Conservation (phyloP, 2,888 invertebrate species). For the Philaethria dido region DNA sequence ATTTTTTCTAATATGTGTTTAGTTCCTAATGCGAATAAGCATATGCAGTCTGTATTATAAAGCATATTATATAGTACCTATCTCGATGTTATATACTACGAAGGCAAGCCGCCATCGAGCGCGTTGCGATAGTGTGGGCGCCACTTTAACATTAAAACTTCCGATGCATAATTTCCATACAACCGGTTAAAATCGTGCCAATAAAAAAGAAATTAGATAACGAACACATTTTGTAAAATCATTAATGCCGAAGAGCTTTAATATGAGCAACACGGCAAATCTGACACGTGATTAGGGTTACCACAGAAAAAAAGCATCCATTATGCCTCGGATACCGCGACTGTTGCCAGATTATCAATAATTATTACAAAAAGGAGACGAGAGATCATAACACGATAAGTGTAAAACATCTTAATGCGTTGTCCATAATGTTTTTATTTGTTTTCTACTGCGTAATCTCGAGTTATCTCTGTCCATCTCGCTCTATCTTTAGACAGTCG, state of each 20-base stretch:
- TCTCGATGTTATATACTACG: not conserved
- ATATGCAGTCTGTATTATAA: not conserved
- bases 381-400: conserved; percentile 72
- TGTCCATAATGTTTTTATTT: conserved; percentile 78
- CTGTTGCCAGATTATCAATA: conserved; percentile 83
- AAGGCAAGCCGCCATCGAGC: not conserved
- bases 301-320: conserved; percentile 75
- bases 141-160: conserved; percentile 19
- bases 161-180: conserved; percentile 23
- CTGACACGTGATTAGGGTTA: conserved; percentile 83
- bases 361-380: conserved; percentile 77
- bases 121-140: not conserved
- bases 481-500: conserved; percentile 44
- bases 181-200: conserved; percentile 25
- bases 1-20: not conserved
- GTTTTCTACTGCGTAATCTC: conserved; percentile 61
- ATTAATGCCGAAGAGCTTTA: conserved; percentile 67
- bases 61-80: not conserved
- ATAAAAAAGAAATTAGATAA: conserved; percentile 63
- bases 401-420: conserved; percentile 81
- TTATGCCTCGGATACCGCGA: conserved; percentile 70
- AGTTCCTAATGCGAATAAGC: not conserved
- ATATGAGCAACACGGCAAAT: conserved; percentile 72
- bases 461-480: conserved; percentile 63
- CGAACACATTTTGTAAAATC: conserved; percentile 68